Base-by-base conservation (phyloP, 2,113 vertebrate species). In the Ameiurus melas region DNA sequence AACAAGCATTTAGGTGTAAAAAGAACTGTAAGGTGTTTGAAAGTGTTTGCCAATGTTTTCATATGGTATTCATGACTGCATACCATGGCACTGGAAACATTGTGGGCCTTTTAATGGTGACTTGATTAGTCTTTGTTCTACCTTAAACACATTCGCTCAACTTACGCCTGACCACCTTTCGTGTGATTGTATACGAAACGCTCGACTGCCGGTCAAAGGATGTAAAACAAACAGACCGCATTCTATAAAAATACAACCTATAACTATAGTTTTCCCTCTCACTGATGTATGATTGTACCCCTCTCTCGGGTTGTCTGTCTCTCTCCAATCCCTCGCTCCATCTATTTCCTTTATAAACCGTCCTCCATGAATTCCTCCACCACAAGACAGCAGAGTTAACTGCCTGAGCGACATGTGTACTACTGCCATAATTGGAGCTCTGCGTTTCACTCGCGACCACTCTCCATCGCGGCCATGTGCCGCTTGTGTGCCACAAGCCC, bases 331-430 rank as follows among this genome's bases (percentile, higher is more conserved):
- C 71, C 73, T 85, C 62, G 51, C 73, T 55, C 60, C 51, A 70
- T 89, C 81, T 84, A 75, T 89, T 84, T 89, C 81, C 71, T 80
- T 57, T 83, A 86, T 73, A 78, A 88, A n/a, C 39, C 83, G 39
- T 73, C 47, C 80, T 33, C 78, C 60, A 33, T 51, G 33, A 83
- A 73, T 79, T 55, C 85, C 22, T 36, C 85, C 64, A 89, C 87
- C 87, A 87, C 90, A 89, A 78, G 84, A 90, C 81, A 81, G 89
- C 43, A 16, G 71, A 86, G 79, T 79, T 88, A 88, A 86, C 84
- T 55, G 87, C 87, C 25, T 58, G 85, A 82, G 62, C 86, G 85
- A 90, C 86, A 87, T 89, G 77, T 83, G 90, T 81, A 66, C 75
- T 43, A 47, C 81, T 51, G 39, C 85, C 82, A 85, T 86, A 90